Conservation (phyloP, 2,797 vertebrate genomes). For the Trachurus trachurus region DNA sequence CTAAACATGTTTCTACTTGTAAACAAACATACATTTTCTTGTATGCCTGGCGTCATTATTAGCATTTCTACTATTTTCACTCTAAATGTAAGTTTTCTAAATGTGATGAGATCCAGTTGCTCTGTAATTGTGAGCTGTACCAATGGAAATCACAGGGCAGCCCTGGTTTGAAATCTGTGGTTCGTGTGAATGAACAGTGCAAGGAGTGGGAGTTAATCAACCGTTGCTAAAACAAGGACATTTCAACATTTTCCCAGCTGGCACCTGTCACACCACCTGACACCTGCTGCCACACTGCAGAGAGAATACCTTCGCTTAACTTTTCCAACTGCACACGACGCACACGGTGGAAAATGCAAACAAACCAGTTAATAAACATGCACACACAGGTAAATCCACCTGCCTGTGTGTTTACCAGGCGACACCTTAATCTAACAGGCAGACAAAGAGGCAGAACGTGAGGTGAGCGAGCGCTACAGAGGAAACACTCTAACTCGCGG, state of each 20-base stretch:
- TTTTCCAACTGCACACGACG: constrained; percentile 12
- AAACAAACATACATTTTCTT: not conserved
- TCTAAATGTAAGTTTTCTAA: not conserved
- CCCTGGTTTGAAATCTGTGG: constrained; percentile 19
- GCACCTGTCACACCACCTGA: constrained; percentile 69
- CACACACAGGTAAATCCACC: constrained; percentile 43
- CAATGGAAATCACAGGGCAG: not conserved
- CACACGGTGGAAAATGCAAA: constrained; percentile 45
- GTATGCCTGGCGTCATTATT: not conserved
- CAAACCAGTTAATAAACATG: constrained; percentile 37
- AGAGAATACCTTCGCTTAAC: constrained; percentile 36
- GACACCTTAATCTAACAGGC: constrained; percentile 36
- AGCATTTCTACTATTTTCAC: not conserved
- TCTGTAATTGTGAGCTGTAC: not conserved
- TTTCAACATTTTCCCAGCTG: constrained; percentile 67
- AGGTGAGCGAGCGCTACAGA: constrained; percentile 25
- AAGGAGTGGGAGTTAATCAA: constrained; percentile 50
- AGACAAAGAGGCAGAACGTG: constrained; percentile 29
- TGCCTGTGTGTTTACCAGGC: constrained; percentile 35
- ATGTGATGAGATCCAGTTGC: not conserved
- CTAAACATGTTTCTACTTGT: too few relatives aligned
- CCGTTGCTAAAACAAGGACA: constrained; percentile 71
- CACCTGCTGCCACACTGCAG: constrained; percentile 50
- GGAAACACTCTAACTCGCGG: not conserved
- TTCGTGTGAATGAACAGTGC: constrained; percentile 23